phyloP scores from a whole-genome alignment of 30 jellyfish, hydroid and myxozoan genomes.

The Sanderia malayensis region DNA sequence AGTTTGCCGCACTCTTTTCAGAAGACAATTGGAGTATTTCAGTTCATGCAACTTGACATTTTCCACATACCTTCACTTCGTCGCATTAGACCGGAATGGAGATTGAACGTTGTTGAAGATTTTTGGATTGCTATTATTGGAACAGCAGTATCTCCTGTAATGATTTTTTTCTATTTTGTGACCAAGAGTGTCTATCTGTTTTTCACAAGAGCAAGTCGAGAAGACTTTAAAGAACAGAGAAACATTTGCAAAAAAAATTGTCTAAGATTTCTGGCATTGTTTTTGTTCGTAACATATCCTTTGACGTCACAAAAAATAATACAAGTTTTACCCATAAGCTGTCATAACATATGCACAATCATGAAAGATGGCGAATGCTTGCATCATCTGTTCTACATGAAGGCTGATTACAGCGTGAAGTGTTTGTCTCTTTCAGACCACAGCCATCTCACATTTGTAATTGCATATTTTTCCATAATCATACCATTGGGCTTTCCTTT shows the following conservation, averaged over 20 bases:
- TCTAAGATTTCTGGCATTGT: not conserved
- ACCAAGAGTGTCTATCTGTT: not conserved
- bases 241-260: not conserved
- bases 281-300: slow-evolving; percentile 36
- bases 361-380: not conserved
- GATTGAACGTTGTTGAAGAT: slow-evolving; percentile 19
- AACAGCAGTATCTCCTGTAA: slow-evolving; percentile 20
- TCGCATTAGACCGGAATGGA: slow-evolving; percentile 38
- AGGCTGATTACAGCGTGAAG: slow-evolving; percentile 27
- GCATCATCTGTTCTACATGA: slow-evolving; percentile 4
- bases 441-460: not conserved
- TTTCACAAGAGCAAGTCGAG: too few species aligned
- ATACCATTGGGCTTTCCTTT: slow-evolving; percentile 14
- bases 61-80: slow-evolving; percentile 27
- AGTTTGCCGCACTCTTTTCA: slow-evolving; percentile 37
- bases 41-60: slow-evolving; percentile 15
- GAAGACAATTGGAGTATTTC: slow-evolving; percentile 8
- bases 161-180: not conserved
- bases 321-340: slow-evolving; percentile 22
- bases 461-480: slow-evolving; percentile 9
- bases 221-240: not conserved
- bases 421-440: not conserved
- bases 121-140: slow-evolving; percentile 28
- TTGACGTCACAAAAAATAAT: slow-evolving; percentile 17
- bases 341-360: slow-evolving; percentile 1